Evolutionary conservation across 2,888 invertebrate species (phyloP).

Genomic region (Listrodromus nycthemerus): DNA sequence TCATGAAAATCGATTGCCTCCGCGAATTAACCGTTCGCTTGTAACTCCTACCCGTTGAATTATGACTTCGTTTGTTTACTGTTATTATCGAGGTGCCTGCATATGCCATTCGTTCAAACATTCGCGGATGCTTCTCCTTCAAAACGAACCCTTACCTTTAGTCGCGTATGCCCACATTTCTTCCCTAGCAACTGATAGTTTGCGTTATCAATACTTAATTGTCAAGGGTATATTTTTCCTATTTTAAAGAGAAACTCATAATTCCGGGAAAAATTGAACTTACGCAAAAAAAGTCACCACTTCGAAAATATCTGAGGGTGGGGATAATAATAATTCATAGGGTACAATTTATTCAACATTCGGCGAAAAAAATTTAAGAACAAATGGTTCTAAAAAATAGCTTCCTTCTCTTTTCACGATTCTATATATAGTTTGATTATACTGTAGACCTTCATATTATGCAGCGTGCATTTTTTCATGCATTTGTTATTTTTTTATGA

Average conservation of each 20-base stretch:
- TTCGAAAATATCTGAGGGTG: background rate
- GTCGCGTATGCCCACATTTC: background rate
- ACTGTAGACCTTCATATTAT: conserved; percentile 2
- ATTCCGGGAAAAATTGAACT: conserved; percentile 2
- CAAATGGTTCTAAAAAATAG: background rate
- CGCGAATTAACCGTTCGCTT: conserved; percentile 15
- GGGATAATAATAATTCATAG: background rate
- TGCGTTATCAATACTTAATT: background rate
- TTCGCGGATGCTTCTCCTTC: background rate
- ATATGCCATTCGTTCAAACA: conserved; percentile 2
- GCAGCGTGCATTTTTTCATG: background rate
- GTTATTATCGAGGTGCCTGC: conserved; percentile 19
- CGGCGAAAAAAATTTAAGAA: background rate
- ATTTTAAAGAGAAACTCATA: background rate
- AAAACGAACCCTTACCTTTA: background rate
- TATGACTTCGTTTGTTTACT: conserved; percentile 25
- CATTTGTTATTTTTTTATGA: background rate
- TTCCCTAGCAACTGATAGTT: background rate
- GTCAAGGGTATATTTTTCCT: background rate
- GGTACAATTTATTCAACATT: background rate
- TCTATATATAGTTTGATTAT: background rate
- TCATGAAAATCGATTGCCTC: conserved; percentile 14
- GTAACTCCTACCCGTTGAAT: background rate
- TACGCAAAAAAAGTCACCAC: background rate
- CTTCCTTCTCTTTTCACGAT: background rate